phyloP scores from a whole-genome alignment of 2,113 vertebrate genomes.

The Thymallus thymallus region DNA sequence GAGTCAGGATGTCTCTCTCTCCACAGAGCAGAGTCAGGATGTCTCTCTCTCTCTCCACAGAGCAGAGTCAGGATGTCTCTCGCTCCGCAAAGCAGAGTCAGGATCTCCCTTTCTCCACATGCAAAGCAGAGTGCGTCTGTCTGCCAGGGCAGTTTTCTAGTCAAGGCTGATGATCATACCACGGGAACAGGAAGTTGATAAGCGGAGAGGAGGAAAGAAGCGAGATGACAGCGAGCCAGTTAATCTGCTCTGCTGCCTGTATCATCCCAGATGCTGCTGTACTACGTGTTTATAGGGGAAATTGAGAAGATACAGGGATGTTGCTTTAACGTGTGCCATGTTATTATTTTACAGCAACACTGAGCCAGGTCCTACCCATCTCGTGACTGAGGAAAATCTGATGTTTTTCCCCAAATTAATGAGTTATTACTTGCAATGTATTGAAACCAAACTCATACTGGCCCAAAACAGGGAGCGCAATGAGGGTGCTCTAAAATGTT shows the following conservation, averaged over 20 bases:
- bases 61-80: neutral
- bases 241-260: neutral
- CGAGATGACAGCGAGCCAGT: neutral
- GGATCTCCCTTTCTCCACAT: neutral
- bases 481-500: no score
- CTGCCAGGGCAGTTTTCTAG: conserved; percentile 6
- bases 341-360: neutral
- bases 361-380: no score
- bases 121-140: neutral
- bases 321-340: neutral
- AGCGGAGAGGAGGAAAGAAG: neutral
- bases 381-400: no score
- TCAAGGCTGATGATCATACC: conserved; percentile 1
- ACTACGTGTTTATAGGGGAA: neutral
- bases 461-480: no score
- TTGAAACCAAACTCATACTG: no score
- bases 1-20: neutral
- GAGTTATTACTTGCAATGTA: no score
- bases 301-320: neutral
- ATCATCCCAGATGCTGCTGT: neutral
- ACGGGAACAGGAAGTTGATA: conserved; percentile 1
- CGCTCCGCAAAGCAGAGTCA: neutral
- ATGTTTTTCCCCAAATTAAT: no score
- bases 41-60: neutral
- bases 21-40: neutral